Percentiles rank a stretch among this genome's conserved stretches.
Conservation (phyloP, 2,888 invertebrate genomes). For the Kuschelorhynchus macadamiae region DNA sequence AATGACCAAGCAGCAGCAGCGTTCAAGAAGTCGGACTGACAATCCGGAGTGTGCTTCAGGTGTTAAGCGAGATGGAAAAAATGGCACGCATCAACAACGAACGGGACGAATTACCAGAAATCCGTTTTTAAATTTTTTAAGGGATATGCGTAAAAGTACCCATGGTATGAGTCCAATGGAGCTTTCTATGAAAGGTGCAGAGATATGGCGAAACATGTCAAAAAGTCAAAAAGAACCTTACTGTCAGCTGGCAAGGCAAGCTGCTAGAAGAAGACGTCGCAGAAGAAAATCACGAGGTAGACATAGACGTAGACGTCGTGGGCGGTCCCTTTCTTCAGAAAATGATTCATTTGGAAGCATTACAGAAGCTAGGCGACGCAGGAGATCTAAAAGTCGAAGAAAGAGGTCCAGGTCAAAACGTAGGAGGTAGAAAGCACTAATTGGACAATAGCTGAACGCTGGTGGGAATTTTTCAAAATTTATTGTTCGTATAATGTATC, state of each 20-base stretch:
- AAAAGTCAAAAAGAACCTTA: slow-evolving; percentile 45
- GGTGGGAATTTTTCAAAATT: not conserved
- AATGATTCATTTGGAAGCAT: not conserved
- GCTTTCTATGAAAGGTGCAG: slow-evolving; percentile 44
- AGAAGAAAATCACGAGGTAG: slow-evolving; percentile 5
- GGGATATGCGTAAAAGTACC: slow-evolving; percentile 41
- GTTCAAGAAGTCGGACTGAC: slow-evolving; percentile 4
- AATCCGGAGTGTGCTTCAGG: not conserved
- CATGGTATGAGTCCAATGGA: slow-evolving; percentile 40
- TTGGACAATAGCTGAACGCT: not conserved
- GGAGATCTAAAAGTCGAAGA: not conserved
- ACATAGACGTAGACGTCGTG: slow-evolving; percentile 6
- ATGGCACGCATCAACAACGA: not conserved
- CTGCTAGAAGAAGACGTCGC: slow-evolving; percentile 15
- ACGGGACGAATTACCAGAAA: slow-evolving; percentile 37
- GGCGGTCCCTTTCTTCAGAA: slow-evolving; percentile 17
- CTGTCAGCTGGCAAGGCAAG: slow-evolving; percentile 45
- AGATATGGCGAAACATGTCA: slow-evolving; percentile 51
- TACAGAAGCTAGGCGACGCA: not conserved
- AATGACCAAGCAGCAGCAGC: slow-evolving; percentile 31
- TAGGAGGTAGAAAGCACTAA: not conserved
- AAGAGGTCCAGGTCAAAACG: slow-evolving; percentile 3
- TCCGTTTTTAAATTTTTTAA: slow-evolving; percentile 51
- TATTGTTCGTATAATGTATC: not conserved
- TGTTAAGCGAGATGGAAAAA: slow-evolving; percentile 20